These are phyloP conservation scores for Patiria miniata DNA, from an alignment of 35 echinoderm and acorn worm genomes.

Conservation along the genomic window DNA sequence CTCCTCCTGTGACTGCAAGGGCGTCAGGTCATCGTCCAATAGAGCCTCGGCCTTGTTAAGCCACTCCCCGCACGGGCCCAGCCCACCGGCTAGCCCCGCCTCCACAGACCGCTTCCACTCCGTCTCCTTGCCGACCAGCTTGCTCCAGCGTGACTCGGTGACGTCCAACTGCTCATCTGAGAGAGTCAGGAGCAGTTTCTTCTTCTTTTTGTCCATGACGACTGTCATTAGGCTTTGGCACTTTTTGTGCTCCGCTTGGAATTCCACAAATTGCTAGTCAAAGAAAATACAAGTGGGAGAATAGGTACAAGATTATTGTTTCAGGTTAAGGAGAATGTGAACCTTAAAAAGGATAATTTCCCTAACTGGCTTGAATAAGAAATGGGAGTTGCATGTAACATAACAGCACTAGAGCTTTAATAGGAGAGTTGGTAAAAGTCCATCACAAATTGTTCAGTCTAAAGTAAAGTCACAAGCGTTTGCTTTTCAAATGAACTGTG, in stretches of 20 bases:
- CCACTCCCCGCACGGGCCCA: conserved; percentile 75
- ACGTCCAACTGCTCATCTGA: conserved; percentile 76
- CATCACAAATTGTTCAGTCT: too few species aligned
- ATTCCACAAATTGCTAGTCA: conserved; percentile 75
- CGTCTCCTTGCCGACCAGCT: conserved; percentile 56
- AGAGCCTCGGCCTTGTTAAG: conserved; percentile 80
- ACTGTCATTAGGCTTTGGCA: conserved; percentile 53
- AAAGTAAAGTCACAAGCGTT: too few species aligned
- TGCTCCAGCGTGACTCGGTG: conserved; percentile 71
- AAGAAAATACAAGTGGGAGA: neutral
- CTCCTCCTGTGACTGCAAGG: conserved; percentile 75
- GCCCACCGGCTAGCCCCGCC: conserved; percentile 52
- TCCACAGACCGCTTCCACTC: conserved; percentile 85
- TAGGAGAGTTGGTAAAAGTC: too few species aligned
- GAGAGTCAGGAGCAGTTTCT: conserved; percentile 74
- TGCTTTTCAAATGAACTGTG: too few species aligned
- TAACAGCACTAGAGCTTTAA: too few species aligned
- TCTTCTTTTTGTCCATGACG: conserved; percentile 75
- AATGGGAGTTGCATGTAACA: too few species aligned
- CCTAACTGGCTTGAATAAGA: too few species aligned
- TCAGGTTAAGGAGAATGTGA: too few species aligned
- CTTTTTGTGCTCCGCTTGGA: conserved; percentile 72
- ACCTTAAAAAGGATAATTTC: too few species aligned
- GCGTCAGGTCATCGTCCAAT: conserved; percentile 58
- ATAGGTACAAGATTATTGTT: too few species aligned